Evolutionary conservation across 2,797 vertebrate genomes (phyloP).

Genomic region (Chelidonichthys spinosus): DNA sequence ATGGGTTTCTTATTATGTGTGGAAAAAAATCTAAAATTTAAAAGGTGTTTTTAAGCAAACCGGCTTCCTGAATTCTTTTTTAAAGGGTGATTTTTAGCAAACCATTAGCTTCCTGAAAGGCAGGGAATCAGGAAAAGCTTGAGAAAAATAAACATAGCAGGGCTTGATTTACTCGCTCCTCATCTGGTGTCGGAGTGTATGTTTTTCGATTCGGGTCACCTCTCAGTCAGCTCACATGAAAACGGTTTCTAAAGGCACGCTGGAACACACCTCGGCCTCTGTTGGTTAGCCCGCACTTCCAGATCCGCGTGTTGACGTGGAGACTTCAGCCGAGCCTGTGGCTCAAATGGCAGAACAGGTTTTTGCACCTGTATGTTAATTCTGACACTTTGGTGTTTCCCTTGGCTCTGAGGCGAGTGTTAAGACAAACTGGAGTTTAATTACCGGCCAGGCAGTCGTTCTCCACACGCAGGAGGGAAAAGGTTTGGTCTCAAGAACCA

Average conservation of each 20-base stretch:
- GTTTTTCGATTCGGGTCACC: slow-evolving; percentile 44
- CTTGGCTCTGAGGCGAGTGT: slow-evolving; percentile 71
- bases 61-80: too few relatives aligned
- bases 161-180: slow-evolving; percentile 27
- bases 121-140: background rate
- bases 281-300: slow-evolving; percentile 26
- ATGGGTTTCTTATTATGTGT: background rate
- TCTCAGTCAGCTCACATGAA: slow-evolving; percentile 47
- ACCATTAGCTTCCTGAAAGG: background rate
- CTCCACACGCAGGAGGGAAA: slow-evolving; percentile 28
- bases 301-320: slow-evolving; percentile 57
- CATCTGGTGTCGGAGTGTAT: slow-evolving; percentile 16
- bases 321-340: slow-evolving; percentile 49
- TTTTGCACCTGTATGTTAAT: slow-evolving; percentile 73
- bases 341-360: slow-evolving; percentile 45
- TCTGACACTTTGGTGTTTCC: slow-evolving; percentile 74
- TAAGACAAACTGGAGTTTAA: slow-evolving; percentile 75
- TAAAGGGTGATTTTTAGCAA: background rate
- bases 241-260: slow-evolving; percentile 26
- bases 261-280: slow-evolving; percentile 40
- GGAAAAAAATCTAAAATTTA: background rate
- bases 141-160: background rate
- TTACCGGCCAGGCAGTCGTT: slow-evolving; percentile 60
- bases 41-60: too few relatives aligned
- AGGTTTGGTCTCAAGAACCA: slow-evolving; percentile 23